Percentiles rank a stretch among this genome's conserved stretches.
Conservation (phyloP, 2,797 vertebrate species). For the Pygocentrus nattereri region DNA sequence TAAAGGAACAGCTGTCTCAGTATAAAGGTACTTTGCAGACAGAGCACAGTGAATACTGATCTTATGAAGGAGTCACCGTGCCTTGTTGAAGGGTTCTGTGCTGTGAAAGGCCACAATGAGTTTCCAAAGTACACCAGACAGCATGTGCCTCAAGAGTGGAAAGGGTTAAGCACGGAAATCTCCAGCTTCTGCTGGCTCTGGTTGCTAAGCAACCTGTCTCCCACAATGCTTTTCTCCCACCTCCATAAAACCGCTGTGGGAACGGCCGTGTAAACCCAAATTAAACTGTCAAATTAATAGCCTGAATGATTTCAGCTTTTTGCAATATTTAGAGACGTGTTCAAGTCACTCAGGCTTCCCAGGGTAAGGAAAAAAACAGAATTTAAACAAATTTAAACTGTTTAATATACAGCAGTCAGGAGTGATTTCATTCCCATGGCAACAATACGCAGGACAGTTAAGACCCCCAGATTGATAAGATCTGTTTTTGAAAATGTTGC, state of each 20-base stretch:
- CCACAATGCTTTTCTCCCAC: constrained; percentile 42
- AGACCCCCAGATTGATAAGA: constrained; percentile 20
- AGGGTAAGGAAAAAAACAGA: neutral
- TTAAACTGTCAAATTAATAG: constrained; percentile 29
- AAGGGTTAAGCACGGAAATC: constrained; percentile 35
- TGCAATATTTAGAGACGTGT: constrained; percentile 22
- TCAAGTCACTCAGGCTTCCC: neutral
- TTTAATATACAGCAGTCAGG: neutral
- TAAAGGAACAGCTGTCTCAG: neutral
- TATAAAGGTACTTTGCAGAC: neutral
- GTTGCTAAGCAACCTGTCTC: constrained; percentile 54
- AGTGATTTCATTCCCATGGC: constrained; percentile 39
- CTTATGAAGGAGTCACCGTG: neutral
- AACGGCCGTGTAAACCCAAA: constrained; percentile 32
- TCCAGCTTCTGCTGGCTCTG: constrained; percentile 39
- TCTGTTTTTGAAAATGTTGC: neutral
- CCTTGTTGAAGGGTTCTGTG: neutral
- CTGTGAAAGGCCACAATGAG: neutral
- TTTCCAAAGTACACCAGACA: neutral
- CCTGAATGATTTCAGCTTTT: constrained; percentile 21
- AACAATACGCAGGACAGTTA: constrained; percentile 30
- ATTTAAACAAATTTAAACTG: constrained; percentile 14
- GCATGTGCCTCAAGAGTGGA: neutral
- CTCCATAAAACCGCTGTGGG: constrained; percentile 28
- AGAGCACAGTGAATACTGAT: neutral